Base-by-base conservation (phyloP, 2,797 vertebrate species). In the Molossus molossus region DNA sequence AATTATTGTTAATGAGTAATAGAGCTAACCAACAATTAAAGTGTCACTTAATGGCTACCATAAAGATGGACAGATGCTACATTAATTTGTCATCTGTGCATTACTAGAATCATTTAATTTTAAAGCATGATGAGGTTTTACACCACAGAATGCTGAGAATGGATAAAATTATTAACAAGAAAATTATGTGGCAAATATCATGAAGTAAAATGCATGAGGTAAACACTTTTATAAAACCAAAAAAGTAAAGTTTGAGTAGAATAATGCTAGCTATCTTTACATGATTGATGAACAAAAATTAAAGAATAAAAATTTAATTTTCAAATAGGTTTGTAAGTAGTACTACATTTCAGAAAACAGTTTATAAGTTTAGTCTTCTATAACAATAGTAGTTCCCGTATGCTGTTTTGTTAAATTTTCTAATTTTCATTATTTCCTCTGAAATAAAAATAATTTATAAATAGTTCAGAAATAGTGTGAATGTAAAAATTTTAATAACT, bases 41-140 rank as follows among this genome's bases (percentile, higher is more conserved):
- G 50, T 93, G 11, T 95, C 53, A 91, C 1, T 93, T 95, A 93
- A 95, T 18, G 7, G 45, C 27, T 91, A 10, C 20, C 48, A 83
- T 90, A 88, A 97, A 95, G 12, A 69, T 18, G 5, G 67, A 62
- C 64, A 92, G 53, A 72, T 94, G 57, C 15, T 90, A 12, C 48
- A 25, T 82, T 88, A 94, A 2, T 92, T 97, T 77, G 20, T 94
- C 50, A 55, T 3, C 73, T 6, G 9, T 57, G 70, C 53, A 72
- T 96, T 87, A 94, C 21, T 58, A 95, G 50, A 94, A 87, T 25
- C 21, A 84, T 90, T 94, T 81, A n/a, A 79, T 93, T 81, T 13
- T 90, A 96, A 69, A 90, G 9, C n/a, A 89, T 67, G 11, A 12
- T 94, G 7, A 94, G 20, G 27, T 18, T 67, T 75, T 75, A 9